Evolutionary conservation across 1,140 invertebrate species (phyloP), one percentile per base, ranked within the genome.

Genomic region (Drosophila rufa): DNA sequence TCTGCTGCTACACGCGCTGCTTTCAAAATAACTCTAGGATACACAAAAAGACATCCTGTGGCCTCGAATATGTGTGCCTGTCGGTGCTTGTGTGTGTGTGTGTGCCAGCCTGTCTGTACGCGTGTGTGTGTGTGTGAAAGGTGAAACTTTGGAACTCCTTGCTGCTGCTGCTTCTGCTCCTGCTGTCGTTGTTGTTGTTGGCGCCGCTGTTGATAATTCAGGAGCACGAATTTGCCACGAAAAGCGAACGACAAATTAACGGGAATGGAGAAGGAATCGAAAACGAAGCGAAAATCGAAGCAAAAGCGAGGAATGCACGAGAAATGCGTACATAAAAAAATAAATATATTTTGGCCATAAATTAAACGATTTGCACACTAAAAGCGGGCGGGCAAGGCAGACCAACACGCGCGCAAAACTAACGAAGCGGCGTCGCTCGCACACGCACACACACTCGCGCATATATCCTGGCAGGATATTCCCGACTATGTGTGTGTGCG

Each of bases 11-110:
- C 65, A 78, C 64, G 65, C 76, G 75, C 76, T 70, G 83, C 80
- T 84, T 78, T 84, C 85, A 83, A 87, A 89, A 89, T 85, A 79
- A 91, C 85, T 89, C 84, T 89, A 90, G 84, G 84, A 89, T 89
- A 89, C 85, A 89, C 86, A 89, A 89, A 89, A 89, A 85, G 82
- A 85, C 85, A 79, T 69, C 66, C 74, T 80, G 84, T 78, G 81
- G 74, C 80, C 76, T 71, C 76, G 43, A 58, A 47, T 70, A 33
- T 53, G 64, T 51, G 51, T 75, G 47, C 25, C 3, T 59, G 46
- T 27, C 51, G 59, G 30, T 51, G 25, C 59, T 9, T 30, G 25
- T 50, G 43, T 60, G 22, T 45, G 46, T 48, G 47, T 68, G 46
- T 42, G 40, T 64, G 36, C 19, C 19, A 40, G 53, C 33, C 53